These are phyloP conservation scores for Belonocnema kinseyi DNA, from an alignment of 1,140 invertebrate genomes.

Conservation along the genomic window DNA sequence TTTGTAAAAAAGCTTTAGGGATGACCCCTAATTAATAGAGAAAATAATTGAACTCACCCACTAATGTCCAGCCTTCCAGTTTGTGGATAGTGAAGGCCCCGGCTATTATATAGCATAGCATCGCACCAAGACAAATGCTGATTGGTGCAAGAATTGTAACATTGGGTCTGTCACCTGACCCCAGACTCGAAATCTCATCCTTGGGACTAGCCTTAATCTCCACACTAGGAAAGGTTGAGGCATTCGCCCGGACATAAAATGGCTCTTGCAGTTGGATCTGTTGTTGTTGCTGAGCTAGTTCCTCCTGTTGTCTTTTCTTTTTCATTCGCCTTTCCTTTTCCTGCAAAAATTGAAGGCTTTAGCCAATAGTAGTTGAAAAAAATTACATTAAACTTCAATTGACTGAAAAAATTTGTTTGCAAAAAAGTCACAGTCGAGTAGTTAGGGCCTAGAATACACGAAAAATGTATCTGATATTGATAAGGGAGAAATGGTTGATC, in stretches of 20 bases:
- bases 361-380: neutral
- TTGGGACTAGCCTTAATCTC: constrained; percentile 83
- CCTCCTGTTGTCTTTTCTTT: constrained; percentile 85
- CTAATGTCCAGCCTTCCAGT: constrained; percentile 89
- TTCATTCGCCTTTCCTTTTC: constrained; percentile 87
- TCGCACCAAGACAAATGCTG: constrained; percentile 84
- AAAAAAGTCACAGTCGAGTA: too few relatives aligned
- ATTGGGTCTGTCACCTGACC: constrained; percentile 78
- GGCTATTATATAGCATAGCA: constrained; percentile 89
- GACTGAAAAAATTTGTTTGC: too few relatives aligned
- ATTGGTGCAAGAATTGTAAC: constrained; percentile 87
- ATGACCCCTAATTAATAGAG: too few relatives aligned
- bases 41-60: constrained; percentile 69
- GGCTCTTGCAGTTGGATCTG: constrained; percentile 85
- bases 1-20: too few relatives aligned
- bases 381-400: too few relatives aligned
- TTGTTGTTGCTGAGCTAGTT: constrained; percentile 80
- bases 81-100: constrained; percentile 92
- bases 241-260: constrained; percentile 85
- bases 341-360: constrained; percentile 47
- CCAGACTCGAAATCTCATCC: constrained; percentile 71
- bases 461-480: too few relatives aligned
- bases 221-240: constrained; percentile 83
- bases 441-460: too few relatives aligned
- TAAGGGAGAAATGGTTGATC: too few relatives aligned